These are phyloP conservation scores for Leucoptera coffeella DNA, from an alignment of 2,888 invertebrate species.

Conservation along the genomic window DNA sequence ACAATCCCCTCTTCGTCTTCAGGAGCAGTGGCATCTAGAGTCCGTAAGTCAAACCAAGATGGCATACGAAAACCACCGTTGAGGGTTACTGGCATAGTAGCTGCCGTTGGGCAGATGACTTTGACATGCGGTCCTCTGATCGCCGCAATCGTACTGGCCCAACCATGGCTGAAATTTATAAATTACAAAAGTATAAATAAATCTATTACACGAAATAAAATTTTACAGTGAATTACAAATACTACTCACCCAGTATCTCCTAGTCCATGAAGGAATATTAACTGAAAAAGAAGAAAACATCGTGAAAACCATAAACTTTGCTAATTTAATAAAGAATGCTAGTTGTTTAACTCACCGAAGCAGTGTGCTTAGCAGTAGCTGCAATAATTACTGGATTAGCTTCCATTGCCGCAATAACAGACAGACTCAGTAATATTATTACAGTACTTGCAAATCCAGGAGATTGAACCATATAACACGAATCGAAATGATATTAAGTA, in stretches of 20 bases:
- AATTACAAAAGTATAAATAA: not conserved
- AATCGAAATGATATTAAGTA: no score
- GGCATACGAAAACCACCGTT: constrained; percentile 93
- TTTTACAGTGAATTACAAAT: not conserved
- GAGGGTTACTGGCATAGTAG: constrained; percentile 83
- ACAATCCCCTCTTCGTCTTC: constrained; percentile 90
- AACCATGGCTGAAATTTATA: constrained; percentile 70
- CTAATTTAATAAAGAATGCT: not conserved
- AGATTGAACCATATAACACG: no score
- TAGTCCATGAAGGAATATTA: constrained; percentile 92
- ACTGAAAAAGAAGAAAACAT: no score
- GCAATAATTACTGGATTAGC: constrained; percentile 73
- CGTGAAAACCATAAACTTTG: no score
- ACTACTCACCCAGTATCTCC: constrained; percentile 88
- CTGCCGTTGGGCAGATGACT: constrained; percentile 91
- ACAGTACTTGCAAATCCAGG: no score
- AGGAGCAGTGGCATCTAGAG: constrained; percentile 75
- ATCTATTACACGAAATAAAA: constrained; percentile 1
- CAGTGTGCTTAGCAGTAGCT: constrained; percentile 78
- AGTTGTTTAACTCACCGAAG: constrained; percentile 58
- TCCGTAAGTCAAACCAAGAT: constrained; percentile 89
- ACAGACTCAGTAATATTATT: no score
- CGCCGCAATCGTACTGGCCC: constrained; percentile 81
- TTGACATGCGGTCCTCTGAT: constrained; percentile 80
- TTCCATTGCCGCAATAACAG: no score